Conservation (phyloP, 1,140 invertebrate species). For the Lineus longissimus region DNA sequence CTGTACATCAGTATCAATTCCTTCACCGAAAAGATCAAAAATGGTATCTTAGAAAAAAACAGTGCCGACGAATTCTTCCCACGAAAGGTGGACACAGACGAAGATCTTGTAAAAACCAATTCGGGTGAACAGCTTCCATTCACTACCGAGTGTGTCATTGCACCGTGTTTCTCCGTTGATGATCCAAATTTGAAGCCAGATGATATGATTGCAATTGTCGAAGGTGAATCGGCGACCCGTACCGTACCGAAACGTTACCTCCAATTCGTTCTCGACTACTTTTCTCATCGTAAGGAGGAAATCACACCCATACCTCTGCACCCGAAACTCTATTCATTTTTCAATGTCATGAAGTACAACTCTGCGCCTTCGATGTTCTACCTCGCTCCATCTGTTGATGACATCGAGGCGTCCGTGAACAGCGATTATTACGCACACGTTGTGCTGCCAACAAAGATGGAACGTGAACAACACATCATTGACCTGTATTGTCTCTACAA, state of each 20-base stretch:
- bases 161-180: slow-evolving; percentile 1
- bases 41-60: neutral
- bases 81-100: neutral
- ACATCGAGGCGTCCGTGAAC: neutral
- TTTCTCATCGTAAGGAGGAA: slow-evolving; percentile 1
- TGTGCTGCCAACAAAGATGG: neutral
- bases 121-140: neutral
- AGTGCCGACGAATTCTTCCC: neutral
- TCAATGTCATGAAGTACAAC: slow-evolving; percentile 6
- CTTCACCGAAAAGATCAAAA: slow-evolving; percentile 4
- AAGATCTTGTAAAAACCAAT: slow-evolving; percentile 3
- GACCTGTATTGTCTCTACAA: slow-evolving; percentile 4
- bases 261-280: neutral
- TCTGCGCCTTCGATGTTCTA: neutral
- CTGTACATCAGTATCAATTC: slow-evolving; percentile 7
- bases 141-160: slow-evolving; percentile 3
- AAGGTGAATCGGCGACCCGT: neutral
- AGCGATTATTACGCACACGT: slow-evolving; percentile 3
- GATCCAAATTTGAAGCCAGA: neutral
- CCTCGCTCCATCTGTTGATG: neutral
- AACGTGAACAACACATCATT: neutral
- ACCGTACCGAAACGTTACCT: neutral
- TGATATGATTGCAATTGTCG: neutral
- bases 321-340: neutral
- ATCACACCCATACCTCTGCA: neutral